Evolutionary conservation across 2,113 vertebrate genomes (phyloP), one percentile per base, ranked within the genome.

Genomic region (Grammomys surdaster): DNA sequence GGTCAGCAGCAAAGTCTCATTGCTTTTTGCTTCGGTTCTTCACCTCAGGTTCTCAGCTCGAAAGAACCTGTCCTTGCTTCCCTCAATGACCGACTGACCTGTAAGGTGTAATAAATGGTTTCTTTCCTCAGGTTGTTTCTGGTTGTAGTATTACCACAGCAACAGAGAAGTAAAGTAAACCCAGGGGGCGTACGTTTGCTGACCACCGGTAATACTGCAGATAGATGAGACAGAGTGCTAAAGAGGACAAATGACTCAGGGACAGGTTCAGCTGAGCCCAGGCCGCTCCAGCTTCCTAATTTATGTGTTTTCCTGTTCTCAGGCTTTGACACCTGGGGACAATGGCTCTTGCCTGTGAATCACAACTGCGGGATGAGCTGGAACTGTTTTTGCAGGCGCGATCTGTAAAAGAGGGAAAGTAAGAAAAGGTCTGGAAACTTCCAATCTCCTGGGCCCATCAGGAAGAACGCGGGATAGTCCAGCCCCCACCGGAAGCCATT

Each of bases 371-470:
- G 60, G 88, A 36, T 3, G 58, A 81, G 31, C 48, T 43, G 73
- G 43, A 56, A 54, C 20, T 36, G 43, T 28, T 65, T 86, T 81
- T 63, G 7, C 69, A 92, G 84, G 63, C 93, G 69, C 67, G 28
- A 54, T 82, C 28, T 69, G 33, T n/a, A 70, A 78, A n/a, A n/a
- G 43, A 90, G 91, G 58, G 73, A 54, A 92, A 89, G 63, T 43
- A 88, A 60, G 51, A 43, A 63, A 84, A 81, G 73, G 84, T 82
- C 77, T 90, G 60, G 16, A 92, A 80, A 80, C 28, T 85, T 69
- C 51, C 26, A 58, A 60, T 81, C 65, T 81, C 89, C 81, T 12
- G 65, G 76, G 51, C 40, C 56, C 58, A 51, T 33, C 56, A 73
- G 20, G 54, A 16, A 54, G 60, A 60, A 76, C 22, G 36, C 77